Evolutionary conservation across 2,888 invertebrate genomes (phyloP), one percentile per base, ranked within the genome.

Genomic region (Cosmopolites sordidus): DNA sequence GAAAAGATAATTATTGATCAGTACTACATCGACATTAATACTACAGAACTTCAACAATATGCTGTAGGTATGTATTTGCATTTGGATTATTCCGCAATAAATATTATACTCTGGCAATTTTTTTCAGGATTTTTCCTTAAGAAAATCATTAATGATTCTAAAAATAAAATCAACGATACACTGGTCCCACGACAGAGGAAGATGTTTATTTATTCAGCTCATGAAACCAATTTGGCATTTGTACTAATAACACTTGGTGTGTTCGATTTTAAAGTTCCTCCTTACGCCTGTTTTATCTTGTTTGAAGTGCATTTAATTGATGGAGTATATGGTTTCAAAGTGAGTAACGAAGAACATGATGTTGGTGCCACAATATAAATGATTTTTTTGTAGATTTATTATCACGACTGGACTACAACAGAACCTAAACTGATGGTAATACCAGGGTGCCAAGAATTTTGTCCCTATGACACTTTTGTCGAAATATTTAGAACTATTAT

Each of bases 121-220:
- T 22, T 22, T 44, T 18, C 29, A 62, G 62, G 62, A 6, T 53
- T 44, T 17, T 37, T 60, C 1, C 15, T 62, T 11, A 56, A 55
- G 38, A 58, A 61, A 47, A 54, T 62, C 6, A 46, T 61, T 9
- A 33, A 56, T 15, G 58, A 62, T 18, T 47, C 53, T 3, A 46
- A 46, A 39, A 43, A 30, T n/a, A 62, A 59, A 51, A 54, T 61
- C 18, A 48, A 55, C 11, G 51, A 50, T 17, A 43, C 33, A n/a
- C 11, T 55, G 30, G 29, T 9, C 11, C 58, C 54, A 2, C 33
- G 41, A 16, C 9, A 39, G 27, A 57, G 54, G 41, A 61, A 62
- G 52, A 48, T 62, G 33, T 61, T 58, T 48, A 38, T 61, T 14
- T 62, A 61, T 52, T 61, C 62, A 1, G 62, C 56, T 29, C 62